These are phyloP conservation scores for Antennarius maculatus DNA, from an alignment of 2,797 vertebrate genomes.

Conservation along the genomic window DNA sequence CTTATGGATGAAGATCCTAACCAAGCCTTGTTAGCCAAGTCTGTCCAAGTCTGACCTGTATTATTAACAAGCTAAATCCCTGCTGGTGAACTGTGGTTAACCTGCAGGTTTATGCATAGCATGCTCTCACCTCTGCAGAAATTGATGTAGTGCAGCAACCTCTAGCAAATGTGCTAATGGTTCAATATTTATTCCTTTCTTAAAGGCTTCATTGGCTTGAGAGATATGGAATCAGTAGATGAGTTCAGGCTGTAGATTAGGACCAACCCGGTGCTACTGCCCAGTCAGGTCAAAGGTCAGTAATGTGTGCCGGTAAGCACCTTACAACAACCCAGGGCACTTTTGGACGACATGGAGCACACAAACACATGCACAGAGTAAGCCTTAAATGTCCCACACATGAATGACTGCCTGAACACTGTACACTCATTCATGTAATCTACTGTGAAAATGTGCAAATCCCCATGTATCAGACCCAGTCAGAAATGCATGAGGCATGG, in stretches of 20 bases:
- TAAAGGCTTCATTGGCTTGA: slow-evolving; percentile 9
- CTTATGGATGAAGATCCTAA: slow-evolving; percentile 37
- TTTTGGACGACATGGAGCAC: slow-evolving; percentile 36
- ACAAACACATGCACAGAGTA: slow-evolving; percentile 26
- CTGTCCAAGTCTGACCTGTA: slow-evolving; percentile 26
- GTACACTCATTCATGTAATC: slow-evolving; percentile 68
- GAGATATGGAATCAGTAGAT: slow-evolving; percentile 20
- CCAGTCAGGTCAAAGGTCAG: slow-evolving; percentile 64
- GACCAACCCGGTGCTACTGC: slow-evolving; percentile 55
- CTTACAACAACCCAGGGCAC: slow-evolving; percentile 51
- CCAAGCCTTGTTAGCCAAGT: slow-evolving; percentile 27
- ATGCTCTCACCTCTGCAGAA: slow-evolving; percentile 5
- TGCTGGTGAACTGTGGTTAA: slow-evolving; percentile 29
- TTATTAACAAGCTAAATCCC: slow-evolving; percentile 12
- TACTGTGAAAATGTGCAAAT: slow-evolving; percentile 61
- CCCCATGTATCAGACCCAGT: slow-evolving; percentile 50
- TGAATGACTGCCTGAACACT: slow-evolving; percentile 49
- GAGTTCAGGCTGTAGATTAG: slow-evolving; percentile 44
- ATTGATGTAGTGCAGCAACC: slow-evolving; percentile 10
- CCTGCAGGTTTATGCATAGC: slow-evolving; percentile 22
- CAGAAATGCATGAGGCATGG: slow-evolving; percentile 39
- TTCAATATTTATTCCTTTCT: slow-evolving; percentile 27
- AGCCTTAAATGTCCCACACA: slow-evolving; percentile 54
- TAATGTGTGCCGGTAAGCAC: slow-evolving; percentile 66
- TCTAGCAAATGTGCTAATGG: neutral